phyloP scores from a whole-genome alignment of 2,888 invertebrate genomes.

The Flexamia atlantica region DNA sequence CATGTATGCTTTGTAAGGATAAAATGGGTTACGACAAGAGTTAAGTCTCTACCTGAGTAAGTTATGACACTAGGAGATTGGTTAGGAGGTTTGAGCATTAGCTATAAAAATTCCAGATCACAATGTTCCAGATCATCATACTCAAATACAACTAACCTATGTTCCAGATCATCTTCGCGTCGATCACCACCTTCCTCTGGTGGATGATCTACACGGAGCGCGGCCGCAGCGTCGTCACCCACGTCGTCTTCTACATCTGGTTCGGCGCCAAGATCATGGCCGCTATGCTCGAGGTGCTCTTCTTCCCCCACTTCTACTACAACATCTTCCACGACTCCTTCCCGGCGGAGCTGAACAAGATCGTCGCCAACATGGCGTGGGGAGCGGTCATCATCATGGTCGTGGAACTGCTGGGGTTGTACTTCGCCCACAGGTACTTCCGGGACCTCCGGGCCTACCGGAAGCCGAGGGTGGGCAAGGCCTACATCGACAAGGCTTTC shows the following conservation, averaged over 20 bases:
- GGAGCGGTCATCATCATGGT: background rate
- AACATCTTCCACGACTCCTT: background rate
- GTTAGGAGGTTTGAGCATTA: too few species aligned
- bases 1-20: too few species aligned
- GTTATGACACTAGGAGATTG: too few species aligned
- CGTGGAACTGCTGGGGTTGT: background rate
- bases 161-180: background rate
- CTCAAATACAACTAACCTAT: too few species aligned
- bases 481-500: background rate
- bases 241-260: conserved; percentile 8
- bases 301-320: background rate
- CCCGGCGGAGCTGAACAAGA: background rate
- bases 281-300: background rate
- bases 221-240: background rate
- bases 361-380: background rate
- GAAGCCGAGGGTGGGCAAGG: background rate
- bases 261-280: background rate
- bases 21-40: too few species aligned
- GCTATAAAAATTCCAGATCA: too few species aligned
- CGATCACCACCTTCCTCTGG: background rate
- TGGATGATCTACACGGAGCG: background rate
- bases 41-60: too few species aligned
- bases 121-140: too few species aligned
- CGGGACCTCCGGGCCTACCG: background rate
- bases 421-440: background rate